Base-by-base conservation (phyloP, 2,888 invertebrate species). In the Norana najaformis region DNA sequence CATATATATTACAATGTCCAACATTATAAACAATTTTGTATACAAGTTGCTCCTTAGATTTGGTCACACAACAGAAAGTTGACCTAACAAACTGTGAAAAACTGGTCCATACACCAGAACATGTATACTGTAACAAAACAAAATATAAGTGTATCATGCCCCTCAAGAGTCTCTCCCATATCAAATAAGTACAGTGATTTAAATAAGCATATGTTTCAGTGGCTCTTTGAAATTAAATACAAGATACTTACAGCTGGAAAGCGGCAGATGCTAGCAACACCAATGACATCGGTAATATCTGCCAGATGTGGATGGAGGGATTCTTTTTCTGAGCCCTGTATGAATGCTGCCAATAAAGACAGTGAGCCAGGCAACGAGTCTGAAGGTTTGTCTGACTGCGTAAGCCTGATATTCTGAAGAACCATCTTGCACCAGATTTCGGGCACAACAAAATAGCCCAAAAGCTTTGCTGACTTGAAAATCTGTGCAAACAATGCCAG, bases 381-480 rank as follows among this genome's bases (percentile, higher is more conserved):
- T 35, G 85, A 85, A 3, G 85, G 85, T 35, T 23, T 37, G 37
- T 85, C 53, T 34, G 93, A 92, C 90, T 93, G 94, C 30, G 69
- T 83, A 34, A 89, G 36, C 53, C 83, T 89, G 23, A 92, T 53
- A 41, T 91, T 83, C 38, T 90, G 69, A 38, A 94, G 90, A 23
- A 94, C 92, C 91, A 97, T 94, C 85, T 96, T 96, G 95, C 96
- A 96, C 96, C 97, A 97, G 0, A 96, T 96, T 36, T 96, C 95
- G 0, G 96, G 96, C 0, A 95, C 95, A 88, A 97, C 96, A 95
- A 97, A 97, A 93, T 96, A 96, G 23, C 97, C 97, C 92, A 97
- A 96, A 89, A 97, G 95, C 93, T 97, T 96, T 0, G 97, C 96
- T 4, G 97, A 96, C 89, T 96, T 96, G 93, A 96, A 96, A 83